These are phyloP conservation scores for Chaitophorus viminalis DNA, from an alignment of 2,888 invertebrate species.

Conservation along the genomic window DNA sequence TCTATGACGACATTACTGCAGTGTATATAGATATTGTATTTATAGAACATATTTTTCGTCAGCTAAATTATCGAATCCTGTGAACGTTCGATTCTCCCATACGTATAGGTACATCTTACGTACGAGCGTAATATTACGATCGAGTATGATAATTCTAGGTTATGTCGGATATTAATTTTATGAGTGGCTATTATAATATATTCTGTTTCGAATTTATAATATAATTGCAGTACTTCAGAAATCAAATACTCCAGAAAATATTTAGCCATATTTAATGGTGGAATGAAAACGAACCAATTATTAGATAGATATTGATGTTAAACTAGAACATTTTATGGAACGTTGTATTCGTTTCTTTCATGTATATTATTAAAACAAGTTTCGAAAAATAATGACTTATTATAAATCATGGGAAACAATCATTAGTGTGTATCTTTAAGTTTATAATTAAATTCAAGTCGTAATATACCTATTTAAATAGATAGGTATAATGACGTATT, in stretches of 20 bases:
- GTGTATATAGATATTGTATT: no score
- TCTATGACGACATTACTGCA: no score
- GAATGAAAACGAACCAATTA: slow-evolving; percentile 45
- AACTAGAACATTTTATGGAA: slow-evolving; percentile 37
- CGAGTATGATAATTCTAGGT: slow-evolving; percentile 13
- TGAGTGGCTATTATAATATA: neutral
- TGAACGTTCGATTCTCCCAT: no score
- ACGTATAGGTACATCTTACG: no score
- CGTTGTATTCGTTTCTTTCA: neutral
- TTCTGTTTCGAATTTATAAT: neutral
- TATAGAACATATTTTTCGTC: no score
- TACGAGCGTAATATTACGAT: neutral
- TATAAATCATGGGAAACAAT: slow-evolving; percentile 53
- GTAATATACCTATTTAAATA: neutral
- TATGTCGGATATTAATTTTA: neutral
- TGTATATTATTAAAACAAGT: slow-evolving; percentile 30
- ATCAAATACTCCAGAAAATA: slow-evolving; percentile 35
- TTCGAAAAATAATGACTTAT: slow-evolving; percentile 41
- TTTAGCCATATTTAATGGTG: neutral
- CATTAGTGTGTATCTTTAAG: neutral
- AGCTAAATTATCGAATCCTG: no score
- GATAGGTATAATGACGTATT: slow-evolving; percentile 11
- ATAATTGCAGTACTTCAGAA: slow-evolving; percentile 36
- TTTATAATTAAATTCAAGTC: slow-evolving; percentile 55
- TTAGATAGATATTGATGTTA: slow-evolving; percentile 14